Percentiles rank a stretch among this genome's conserved stretches.
Evolutionary conservation across 2,888 invertebrate species (phyloP).

Genomic region (Cantharis rustica): DNA sequence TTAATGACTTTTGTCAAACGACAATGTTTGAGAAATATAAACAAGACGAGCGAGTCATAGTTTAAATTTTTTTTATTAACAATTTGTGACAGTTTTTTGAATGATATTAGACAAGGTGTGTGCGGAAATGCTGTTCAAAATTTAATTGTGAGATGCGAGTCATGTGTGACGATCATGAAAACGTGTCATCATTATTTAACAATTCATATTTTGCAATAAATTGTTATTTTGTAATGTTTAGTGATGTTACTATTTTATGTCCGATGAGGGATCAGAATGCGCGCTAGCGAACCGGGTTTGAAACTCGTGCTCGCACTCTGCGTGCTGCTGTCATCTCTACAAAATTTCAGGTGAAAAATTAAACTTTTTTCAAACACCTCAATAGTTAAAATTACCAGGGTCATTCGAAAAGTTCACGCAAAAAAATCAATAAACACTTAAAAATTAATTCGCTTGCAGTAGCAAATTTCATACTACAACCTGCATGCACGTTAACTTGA

Average conservation of each 20-base stretch:
- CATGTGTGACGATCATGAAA: slow-evolving; percentile 28
- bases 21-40: slow-evolving; percentile 11
- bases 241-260: slow-evolving; percentile 19
- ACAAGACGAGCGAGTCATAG: slow-evolving; percentile 5
- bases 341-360: slow-evolving; percentile 36
- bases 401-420: background rate
- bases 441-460: background rate
- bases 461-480: background rate
- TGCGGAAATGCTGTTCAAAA: slow-evolving; percentile 25
- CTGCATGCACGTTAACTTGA: background rate
- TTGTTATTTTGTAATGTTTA: slow-evolving; percentile 27
- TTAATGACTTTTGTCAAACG: slow-evolving; percentile 26
- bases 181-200: background rate
- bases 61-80: background rate
- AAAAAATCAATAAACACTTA: background rate
- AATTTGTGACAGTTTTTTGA: slow-evolving; percentile 13
- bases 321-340: slow-evolving; percentile 36
- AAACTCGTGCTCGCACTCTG: slow-evolving; percentile 36
- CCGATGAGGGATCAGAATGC: slow-evolving; percentile 32
- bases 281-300: slow-evolving; percentile 31
- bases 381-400: background rate
- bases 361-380: slow-evolving; percentile 4
- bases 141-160: slow-evolving; percentile 19
- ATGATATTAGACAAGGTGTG: slow-evolving; percentile 23
- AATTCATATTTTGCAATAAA: background rate